Base-by-base conservation (phyloP, 2,888 invertebrate genomes). In the Zaprionus lineosus region DNA sequence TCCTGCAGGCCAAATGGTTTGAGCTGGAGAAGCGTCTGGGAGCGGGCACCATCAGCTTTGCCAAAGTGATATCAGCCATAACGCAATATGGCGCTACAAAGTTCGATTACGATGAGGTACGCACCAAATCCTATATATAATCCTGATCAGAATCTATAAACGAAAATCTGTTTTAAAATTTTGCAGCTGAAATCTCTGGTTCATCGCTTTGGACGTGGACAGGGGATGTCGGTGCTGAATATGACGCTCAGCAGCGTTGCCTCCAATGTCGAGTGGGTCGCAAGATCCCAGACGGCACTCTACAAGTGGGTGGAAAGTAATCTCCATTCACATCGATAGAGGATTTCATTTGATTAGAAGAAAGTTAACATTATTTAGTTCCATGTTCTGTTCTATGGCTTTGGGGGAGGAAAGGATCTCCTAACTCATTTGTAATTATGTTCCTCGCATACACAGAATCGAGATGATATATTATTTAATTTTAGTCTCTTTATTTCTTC, bases 101-200 rank as follows among this genome's bases (percentile, higher is more conserved):
- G 63, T 90, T 90, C 60, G 90, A 90, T 67, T 90, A 90, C 66
- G 90, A 90, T 81, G 90, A 90, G 87, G 90, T 90, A 62, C n/a
- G n/a, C n/a, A n/a, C n/a, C n/a, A n/a, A n/a, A n/a, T n/a, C n/a
- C n/a, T n/a, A n/a, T n/a, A n/a, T n/a, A n/a, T n/a, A n/a, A n/a
- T n/a, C n/a, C n/a, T n/a, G n/a, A n/a, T n/a, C n/a, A n/a, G n/a
- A n/a, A n/a, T n/a, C n/a, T n/a, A n/a, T n/a, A 37, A 24, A 24
- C 8, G 8, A n/a, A n/a, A n/a, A n/a, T n/a, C n/a, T n/a, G n/a
- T n/a, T n/a, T n/a, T n/a, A n/a, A n/a, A n/a, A 8, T 15, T 15
- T 6, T 12, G 2, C 63, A 90, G 90, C 82, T 90, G 0, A 90
- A 90, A 68, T 90, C 90, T 0, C 58, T 90, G 56, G 89, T 90